Conservation (phyloP, 2,888 invertebrate genomes). For the Pteria penguin region DNA sequence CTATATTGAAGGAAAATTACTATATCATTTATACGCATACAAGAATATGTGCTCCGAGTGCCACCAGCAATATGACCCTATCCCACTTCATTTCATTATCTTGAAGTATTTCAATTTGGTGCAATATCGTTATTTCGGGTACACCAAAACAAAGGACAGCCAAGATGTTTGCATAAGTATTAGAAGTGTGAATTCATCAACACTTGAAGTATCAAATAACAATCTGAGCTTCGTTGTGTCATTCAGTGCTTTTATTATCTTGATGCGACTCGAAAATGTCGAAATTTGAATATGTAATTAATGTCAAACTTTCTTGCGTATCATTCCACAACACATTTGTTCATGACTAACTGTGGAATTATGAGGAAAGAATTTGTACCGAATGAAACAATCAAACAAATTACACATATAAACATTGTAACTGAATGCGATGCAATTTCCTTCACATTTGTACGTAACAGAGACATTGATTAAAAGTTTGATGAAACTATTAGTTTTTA, state of each 20-base stretch:
- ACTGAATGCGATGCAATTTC: no score
- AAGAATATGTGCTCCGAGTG: background rate
- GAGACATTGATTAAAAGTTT: no score
- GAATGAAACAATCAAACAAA: no score
- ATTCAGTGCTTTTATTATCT: constrained; percentile 15
- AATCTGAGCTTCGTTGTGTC: background rate
- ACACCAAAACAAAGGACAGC: background rate
- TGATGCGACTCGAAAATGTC: constrained; percentile 19
- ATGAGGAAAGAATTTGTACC: no score
- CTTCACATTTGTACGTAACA: no score
- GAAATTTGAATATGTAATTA: background rate
- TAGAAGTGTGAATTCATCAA: background rate
- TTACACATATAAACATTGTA: no score
- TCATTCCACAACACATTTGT: background rate
- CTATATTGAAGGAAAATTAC: no score
- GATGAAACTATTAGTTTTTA: no score
- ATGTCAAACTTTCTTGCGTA: background rate
- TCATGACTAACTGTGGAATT: no score
- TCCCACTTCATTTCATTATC: background rate
- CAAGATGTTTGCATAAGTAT: background rate
- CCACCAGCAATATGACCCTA: background rate
- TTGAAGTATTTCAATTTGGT: background rate
- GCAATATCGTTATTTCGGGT: background rate
- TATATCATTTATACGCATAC: background rate
- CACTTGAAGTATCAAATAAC: background rate